Base-by-base conservation (phyloP, 2,888 invertebrate species). In the Tridacna gigas region DNA sequence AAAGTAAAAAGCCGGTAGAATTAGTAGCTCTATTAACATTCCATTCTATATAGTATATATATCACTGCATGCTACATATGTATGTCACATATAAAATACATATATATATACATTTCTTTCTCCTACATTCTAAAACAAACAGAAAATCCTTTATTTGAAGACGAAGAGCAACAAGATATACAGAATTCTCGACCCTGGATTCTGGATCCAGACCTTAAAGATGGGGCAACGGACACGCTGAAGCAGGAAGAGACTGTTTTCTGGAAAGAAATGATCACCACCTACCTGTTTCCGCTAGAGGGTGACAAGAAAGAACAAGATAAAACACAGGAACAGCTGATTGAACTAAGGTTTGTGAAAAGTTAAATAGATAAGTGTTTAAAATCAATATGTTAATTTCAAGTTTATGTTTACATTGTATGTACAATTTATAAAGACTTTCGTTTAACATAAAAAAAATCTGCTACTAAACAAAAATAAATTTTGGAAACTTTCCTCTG, bases 271-370 rank as follows among this genome's bases (percentile, higher is more conserved):
- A 45, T 99, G 78, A 97, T 99, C 89, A 97, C 97, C 84, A 98
- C 98, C 95, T 99, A 99, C 96, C 96, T 99, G 78, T 97, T 97
- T 93, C 99, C 99, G 3, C 97, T 99, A 91, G 98, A 98, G 93
- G 97, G 97, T 91, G 97, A 99, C 95, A 97, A 98, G 93, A 97
- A 97, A 77, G 82, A 92, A 47, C 91, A 94, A 79, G 86, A 89
- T 37, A 82, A 86, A 65, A 85, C 88, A 1, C 84, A 88, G 83
- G 84, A 78, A 12, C 86, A 88, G 28, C 80, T 88, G n/a, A 56
- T 88, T 22, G 88, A 88, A 77, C 76, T 88, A 22, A 82, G 82
- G 86, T 89, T 56, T 5, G 65, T 65, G 13, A 15, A 48, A 63
- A 56, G n/a, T 20, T n/a, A 5, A 13, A 13, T 51, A 13, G 18